These are phyloP conservation scores for Siniperca scherzeri DNA, from an alignment of 2,797 vertebrate species.

Conservation along the genomic window DNA sequence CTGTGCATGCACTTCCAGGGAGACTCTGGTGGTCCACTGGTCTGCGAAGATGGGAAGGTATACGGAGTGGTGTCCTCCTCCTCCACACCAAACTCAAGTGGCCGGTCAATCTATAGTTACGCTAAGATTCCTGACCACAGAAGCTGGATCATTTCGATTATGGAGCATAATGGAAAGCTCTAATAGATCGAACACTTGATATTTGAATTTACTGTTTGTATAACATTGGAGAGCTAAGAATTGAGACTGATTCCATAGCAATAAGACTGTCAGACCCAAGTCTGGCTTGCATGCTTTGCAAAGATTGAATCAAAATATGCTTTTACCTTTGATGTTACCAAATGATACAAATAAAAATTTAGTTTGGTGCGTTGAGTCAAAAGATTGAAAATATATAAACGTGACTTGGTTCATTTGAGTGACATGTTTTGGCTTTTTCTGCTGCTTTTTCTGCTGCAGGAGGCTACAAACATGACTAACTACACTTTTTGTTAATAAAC, in stretches of 20 bases:
- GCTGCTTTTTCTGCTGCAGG: too few species aligned
- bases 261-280: background rate
- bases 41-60: conserved; percentile 75
- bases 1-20: conserved; percentile 70
- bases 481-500: too few species aligned
- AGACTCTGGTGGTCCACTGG: conserved; percentile 84
- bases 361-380: background rate
- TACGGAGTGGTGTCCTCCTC: conserved; percentile 75
- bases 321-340: background rate
- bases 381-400: background rate
- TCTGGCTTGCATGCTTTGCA: background rate
- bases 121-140: conserved; percentile 63
- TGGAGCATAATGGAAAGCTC: background rate
- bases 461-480: too few species aligned
- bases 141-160: conserved; percentile 66
- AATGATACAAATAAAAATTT: background rate
- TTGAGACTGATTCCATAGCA: background rate
- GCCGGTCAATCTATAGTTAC: conserved; percentile 38
- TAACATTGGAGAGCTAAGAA: background rate
- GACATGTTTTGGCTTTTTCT: too few species aligned
- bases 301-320: background rate
- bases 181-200: background rate
- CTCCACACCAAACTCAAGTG: accelerated
- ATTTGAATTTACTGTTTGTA: background rate
- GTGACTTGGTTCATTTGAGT: background rate